Percentiles rank a stretch among this genome's conserved stretches.
phyloP scores from a whole-genome alignment of 2,797 vertebrate species.

The Rhinatrema bivittatum region DNA sequence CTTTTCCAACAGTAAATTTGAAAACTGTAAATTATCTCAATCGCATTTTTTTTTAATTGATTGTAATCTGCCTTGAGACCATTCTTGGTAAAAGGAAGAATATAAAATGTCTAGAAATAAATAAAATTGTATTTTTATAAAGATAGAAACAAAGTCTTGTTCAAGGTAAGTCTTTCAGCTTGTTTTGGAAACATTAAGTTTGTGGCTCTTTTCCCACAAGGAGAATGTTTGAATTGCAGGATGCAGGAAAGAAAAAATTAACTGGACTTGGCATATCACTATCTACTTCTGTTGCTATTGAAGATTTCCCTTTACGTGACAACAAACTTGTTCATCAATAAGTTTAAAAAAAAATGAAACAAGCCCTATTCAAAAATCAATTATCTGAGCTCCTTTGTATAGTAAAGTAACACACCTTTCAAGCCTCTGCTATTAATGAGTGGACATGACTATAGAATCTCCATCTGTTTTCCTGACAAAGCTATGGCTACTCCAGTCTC shows the following conservation, averaged over 20 bases:
- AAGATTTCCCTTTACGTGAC: slow-evolving; percentile 54
- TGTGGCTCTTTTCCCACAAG: slow-evolving; percentile 10
- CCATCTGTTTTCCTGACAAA: slow-evolving; percentile 75
- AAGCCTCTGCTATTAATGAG: slow-evolving; percentile 70
- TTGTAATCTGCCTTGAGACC: no score
- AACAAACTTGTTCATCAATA: slow-evolving; percentile 57
- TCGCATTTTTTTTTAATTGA: not conserved
- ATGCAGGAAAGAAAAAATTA: slow-evolving; percentile 24
- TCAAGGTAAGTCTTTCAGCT: slow-evolving; percentile 16
- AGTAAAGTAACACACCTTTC: slow-evolving; percentile 63
- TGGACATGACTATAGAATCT: slow-evolving; percentile 68
- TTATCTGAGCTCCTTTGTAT: slow-evolving; percentile 67
- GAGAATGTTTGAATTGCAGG: slow-evolving; percentile 23
- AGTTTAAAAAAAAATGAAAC: slow-evolving; percentile 27
- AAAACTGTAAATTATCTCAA: no score
- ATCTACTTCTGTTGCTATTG: slow-evolving; percentile 3
- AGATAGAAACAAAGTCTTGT: no score
- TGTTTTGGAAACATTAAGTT: slow-evolving; percentile 3
- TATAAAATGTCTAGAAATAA: no score
- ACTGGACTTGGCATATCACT: no score
- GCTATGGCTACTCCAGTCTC: slow-evolving; percentile 61
- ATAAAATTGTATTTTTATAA: not conserved
- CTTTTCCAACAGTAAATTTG: no score
- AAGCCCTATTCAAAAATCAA: slow-evolving; percentile 63
- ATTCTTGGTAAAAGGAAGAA: no score